Evolutionary conservation across 2,888 invertebrate species (phyloP).

Genomic region (Oscheius sp.): DNA sequence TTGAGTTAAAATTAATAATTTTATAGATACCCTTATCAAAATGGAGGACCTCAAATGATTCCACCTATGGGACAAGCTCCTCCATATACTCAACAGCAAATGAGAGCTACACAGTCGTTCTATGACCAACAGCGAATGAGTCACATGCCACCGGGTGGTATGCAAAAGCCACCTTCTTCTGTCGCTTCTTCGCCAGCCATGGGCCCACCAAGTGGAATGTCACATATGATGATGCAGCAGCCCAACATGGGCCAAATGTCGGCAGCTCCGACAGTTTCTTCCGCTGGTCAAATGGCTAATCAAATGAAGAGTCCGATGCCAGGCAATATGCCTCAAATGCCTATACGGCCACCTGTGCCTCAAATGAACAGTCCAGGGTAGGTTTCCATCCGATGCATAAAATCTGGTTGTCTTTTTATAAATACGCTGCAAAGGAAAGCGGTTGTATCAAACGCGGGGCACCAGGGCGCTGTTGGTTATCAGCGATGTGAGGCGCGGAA

Average conservation of each 20-base stretch:
- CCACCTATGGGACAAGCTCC: constrained; percentile 1
- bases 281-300: neutral
- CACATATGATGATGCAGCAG: constrained; percentile 13
- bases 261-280: neutral
- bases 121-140: constrained; percentile 13
- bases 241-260: constrained; percentile 15
- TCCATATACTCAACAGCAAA: neutral
- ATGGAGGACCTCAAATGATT: constrained; percentile 5
- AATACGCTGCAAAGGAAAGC: neutral
- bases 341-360: neutral
- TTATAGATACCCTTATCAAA: constrained; percentile 15
- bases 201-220: constrained; percentile 13
- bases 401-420: neutral
- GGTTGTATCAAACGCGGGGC: constrained; percentile 23
- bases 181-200: neutral
- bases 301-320: constrained; percentile 15
- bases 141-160: constrained; percentile 1
- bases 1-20: neutral
- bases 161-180: constrained; percentile 10
- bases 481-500: constrained; percentile 24
- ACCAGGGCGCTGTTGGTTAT: constrained; percentile 25
- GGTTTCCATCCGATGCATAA: neutral
- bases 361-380: constrained; percentile 27
- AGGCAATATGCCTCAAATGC: neutral
- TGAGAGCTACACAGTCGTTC: constrained; percentile 4